Conservation (phyloP, 2,113 vertebrate species). For the Beaufortia kweichowensis region DNA sequence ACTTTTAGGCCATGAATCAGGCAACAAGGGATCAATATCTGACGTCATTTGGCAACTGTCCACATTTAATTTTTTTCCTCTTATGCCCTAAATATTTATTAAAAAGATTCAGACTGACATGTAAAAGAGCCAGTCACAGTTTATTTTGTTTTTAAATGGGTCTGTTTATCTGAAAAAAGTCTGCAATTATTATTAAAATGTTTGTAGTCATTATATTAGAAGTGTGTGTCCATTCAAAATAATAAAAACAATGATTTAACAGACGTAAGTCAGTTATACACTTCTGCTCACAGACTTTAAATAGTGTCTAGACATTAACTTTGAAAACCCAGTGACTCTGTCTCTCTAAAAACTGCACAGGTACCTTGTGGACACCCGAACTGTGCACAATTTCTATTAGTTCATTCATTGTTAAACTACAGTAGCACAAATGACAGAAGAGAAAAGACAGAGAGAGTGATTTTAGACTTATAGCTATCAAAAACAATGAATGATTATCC, state of each 20-base stretch:
- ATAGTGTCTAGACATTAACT: background rate
- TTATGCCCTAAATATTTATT: background rate
- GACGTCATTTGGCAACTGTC: background rate
- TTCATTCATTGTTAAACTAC: constrained; percentile 31
- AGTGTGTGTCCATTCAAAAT: too few species aligned
- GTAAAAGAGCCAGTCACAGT: background rate
- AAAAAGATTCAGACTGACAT: background rate
- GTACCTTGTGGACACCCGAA: background rate
- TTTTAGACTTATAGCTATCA: constrained; percentile 40
- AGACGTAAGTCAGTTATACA: too few species aligned
- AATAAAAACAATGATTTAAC: too few species aligned
- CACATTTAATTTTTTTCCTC: background rate
- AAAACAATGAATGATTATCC: constrained; percentile 57
- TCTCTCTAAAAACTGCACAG: background rate
- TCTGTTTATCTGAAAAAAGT: background rate
- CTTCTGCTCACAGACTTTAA: too few species aligned
- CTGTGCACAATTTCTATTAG: constrained; percentile 29
- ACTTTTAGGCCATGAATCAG: constrained; percentile 2
- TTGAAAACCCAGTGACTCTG: background rate
- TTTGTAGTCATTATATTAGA: too few species aligned
- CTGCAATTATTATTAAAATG: too few species aligned
- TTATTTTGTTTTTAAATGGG: background rate
- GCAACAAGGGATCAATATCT: background rate
- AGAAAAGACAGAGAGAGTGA: constrained; percentile 13
- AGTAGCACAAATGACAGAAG: too few species aligned